Percentiles rank a stretch among this genome's conserved stretches.
These are phyloP conservation scores for Macrochelys suwanniensis DNA, from an alignment of 2,797 vertebrate species.

Conservation along the genomic window DNA sequence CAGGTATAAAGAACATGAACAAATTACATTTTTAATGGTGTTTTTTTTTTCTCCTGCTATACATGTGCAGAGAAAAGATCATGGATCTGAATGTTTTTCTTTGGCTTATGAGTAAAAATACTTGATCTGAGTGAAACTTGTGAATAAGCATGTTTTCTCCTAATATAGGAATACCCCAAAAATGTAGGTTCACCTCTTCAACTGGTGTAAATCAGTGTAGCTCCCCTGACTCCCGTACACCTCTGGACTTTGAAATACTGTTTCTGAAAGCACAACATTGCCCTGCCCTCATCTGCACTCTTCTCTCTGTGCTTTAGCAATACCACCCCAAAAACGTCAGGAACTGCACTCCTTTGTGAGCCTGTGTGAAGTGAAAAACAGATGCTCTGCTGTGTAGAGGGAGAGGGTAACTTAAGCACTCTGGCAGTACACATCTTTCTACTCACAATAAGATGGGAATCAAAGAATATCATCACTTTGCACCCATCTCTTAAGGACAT, in stretches of 20 bases:
- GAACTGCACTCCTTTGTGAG: not conserved
- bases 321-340: not conserved
- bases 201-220: not conserved
- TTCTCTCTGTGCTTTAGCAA: not conserved
- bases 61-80: not conserved
- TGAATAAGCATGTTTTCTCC: not conserved
- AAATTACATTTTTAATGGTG: constrained; percentile 26
- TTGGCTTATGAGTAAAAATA: not conserved
- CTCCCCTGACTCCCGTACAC: not conserved
- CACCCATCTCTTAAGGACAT: fast-evolving
- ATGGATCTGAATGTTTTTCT: not conserved
- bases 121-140: not conserved
- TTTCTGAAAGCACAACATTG: not conserved
- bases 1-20: constrained; percentile 16
- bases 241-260: not conserved
- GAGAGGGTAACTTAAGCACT: not conserved
- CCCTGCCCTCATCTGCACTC: not conserved
- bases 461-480: not conserved
- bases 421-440: not conserved
- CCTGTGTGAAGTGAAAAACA: not conserved
- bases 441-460: not conserved
- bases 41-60: not conserved
- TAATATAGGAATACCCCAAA: not conserved
- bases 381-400: not conserved
- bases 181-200: not conserved